Evolutionary conservation across 2,888 invertebrate species (phyloP), one percentile per base, ranked within the genome.

Genomic region (Perizoma affinitatum): DNA sequence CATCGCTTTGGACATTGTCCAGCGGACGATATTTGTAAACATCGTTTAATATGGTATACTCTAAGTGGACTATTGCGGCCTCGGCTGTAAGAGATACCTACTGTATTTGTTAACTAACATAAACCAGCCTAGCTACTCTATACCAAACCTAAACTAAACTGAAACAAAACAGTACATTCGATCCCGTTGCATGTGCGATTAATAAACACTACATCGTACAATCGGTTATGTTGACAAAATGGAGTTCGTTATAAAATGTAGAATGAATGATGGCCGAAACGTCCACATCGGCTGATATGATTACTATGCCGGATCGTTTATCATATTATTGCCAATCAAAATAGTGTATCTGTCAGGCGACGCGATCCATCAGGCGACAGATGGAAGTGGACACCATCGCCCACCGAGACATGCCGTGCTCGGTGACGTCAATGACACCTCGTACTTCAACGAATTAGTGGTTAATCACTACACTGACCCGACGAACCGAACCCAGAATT

Each of bases 321-420:
- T 90, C 87, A 88, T 87, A 90, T 86, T 90, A 89, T 89, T 90
- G 91, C 91, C 92, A 91, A 91, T 92, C 92, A 92, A 92, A 92
- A 92, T 92, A 91, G 91, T 91, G 92, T 92, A 86, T 91, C 92
- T 89, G 89, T 88, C 86, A 85, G 88, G 86, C 84, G 79, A 78
- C 80, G 84, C 82, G 83, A 91, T 92, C 88, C 88, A 87, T 91
- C 88, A 88, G 70, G 71, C 73, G 79, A 74, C 75, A 76, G 83
- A 83, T 78, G 86, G 84, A 80, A 77, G 78, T 74, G 76, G 73
- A 73, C 58, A 43, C 54, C 68, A 74, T 72, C 48, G 73, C 74
- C 69, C 72, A 65, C 66, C 70, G 68, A 75, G 76, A 82, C 77
- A 63, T 57, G 62, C 65, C 11, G 44, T 46, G 50, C 38, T 11